Base-by-base conservation (phyloP, 1,140 invertebrate genomes). In the Zeugodacus cucurbitae region DNA sequence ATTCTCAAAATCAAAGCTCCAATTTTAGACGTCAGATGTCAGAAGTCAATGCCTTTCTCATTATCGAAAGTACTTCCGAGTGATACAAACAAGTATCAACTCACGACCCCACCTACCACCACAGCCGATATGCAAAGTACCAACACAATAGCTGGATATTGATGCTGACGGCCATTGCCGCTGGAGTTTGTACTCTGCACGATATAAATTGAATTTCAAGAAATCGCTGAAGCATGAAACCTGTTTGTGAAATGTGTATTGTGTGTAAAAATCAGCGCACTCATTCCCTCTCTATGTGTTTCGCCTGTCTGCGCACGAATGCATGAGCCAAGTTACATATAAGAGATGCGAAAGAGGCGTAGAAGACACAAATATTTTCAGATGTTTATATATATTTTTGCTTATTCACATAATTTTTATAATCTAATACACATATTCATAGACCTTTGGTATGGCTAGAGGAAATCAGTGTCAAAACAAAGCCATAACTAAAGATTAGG, bases 171-270 rank as follows among this genome's bases (percentile, higher is more conserved):
- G 64, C 7, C 26, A 29, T 67, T 29, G 26, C 29, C 64, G 64
- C 7, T 26, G 14, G 8, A 29, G 14, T 29, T 29, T 29, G 64
- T 34, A 8, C 14, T 29, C 34, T 67, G 26, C 64, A 34, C 64
- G 26, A 34, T 67, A 67, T 67, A 67, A 67, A 67, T 67, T 67
- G 64, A 67, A 67, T 67, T 32, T 67, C 64, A 34, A 67, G 64
- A 67, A 67, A 67, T 32, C 64, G 29, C 11, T 67, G 64, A 34
- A 67, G 64, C 64, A 67, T 67, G 29, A 67, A 67, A 67, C 64
- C 64, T 67, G 64, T 67, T 67, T 67, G 64, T 34, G 64, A 67
- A 32, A 67, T 67, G 29, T 67, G 64, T 17, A 67, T 67, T 67
- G 29, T 34, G 64, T 26, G 29, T 10, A 26, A 67, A 67, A 67